Conservation (phyloP, 2,797 vertebrate species). For the Chrysocyon brachyurus region DNA sequence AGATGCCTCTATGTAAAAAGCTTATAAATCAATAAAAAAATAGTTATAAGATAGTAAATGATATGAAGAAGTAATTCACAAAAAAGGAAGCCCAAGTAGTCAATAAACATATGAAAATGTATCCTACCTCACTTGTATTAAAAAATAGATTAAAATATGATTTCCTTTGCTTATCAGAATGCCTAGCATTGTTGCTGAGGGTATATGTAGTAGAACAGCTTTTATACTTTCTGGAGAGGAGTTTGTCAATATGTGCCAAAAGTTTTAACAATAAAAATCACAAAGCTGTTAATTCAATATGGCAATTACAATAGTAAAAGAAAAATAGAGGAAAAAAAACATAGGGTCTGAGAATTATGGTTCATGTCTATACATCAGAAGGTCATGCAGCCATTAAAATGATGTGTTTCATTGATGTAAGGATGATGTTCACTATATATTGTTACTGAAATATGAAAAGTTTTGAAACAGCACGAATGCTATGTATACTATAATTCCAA, state of each 20-base stretch:
- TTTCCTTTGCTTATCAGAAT: slow-evolving; percentile 9
- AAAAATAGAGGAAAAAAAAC: not conserved
- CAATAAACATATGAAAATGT: not conserved
- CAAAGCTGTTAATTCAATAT: not conserved
- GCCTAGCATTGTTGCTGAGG: not conserved
- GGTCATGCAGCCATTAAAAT: not conserved
- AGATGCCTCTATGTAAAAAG: not conserved
- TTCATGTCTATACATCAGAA: not conserved
- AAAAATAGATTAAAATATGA: slow-evolving; percentile 3
- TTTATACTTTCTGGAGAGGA: not conserved
- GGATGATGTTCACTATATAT: not conserved
- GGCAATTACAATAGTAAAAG: not conserved
- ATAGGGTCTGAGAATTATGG: not conserved
- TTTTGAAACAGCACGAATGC: not conserved
- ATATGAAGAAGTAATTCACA: not conserved
- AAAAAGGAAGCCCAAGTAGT: not conserved
- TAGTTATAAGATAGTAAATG: not conserved
- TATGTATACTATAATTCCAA: not conserved
- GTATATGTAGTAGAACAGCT: not conserved
- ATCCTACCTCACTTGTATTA: not conserved
- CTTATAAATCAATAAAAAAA: slow-evolving; percentile 5
- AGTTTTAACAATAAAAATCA: not conserved
- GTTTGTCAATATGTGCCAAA: not conserved
- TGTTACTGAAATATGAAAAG: not conserved
- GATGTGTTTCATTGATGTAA: not conserved